Evolutionary conservation across 2,888 invertebrate genomes (phyloP).

Genomic region (Drosophila kanekoi): DNA sequence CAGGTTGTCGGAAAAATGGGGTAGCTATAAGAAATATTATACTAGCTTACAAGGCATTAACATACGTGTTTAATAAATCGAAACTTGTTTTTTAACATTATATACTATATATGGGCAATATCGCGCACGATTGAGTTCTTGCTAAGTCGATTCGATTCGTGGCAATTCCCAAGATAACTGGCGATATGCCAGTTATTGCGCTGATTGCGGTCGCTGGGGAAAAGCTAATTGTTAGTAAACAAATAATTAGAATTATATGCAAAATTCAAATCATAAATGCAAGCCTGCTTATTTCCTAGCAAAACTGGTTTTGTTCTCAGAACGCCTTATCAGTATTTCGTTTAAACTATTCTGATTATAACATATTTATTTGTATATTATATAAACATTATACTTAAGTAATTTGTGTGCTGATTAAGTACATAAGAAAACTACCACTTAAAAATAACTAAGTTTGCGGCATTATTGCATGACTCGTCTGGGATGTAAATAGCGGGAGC

Average conservation of each 20-base stretch:
- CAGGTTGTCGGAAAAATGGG: not conserved
- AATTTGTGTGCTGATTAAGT: constrained; percentile 12
- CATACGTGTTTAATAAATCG: constrained; percentile 5
- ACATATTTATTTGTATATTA: not conserved
- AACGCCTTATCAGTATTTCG: not conserved
- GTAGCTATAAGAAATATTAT: too few species aligned
- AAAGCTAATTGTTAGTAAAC: constrained; percentile 2
- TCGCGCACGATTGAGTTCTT: not conserved
- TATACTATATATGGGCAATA: constrained; percentile 9
- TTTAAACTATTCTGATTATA: not conserved
- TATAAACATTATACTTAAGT: not conserved
- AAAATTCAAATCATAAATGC: not conserved
- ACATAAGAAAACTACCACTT: constrained; percentile 4
- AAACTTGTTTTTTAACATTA: constrained; percentile 11
- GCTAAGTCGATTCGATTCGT: not conserved
- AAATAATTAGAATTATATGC: not conserved
- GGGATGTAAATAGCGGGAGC: constrained; percentile 65
- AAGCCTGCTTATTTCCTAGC: not conserved
- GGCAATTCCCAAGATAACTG: constrained; percentile 7
- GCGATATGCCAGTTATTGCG: not conserved
- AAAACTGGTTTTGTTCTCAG: not conserved
- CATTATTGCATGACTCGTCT: constrained; percentile 51
- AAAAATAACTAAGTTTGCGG: not conserved
- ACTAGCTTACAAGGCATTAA: not conserved
- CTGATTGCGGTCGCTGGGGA: constrained; percentile 4